Base-by-base conservation (phyloP, 64 coral and sea anemone genomes). In the Cladopsammia gracilis region DNA sequence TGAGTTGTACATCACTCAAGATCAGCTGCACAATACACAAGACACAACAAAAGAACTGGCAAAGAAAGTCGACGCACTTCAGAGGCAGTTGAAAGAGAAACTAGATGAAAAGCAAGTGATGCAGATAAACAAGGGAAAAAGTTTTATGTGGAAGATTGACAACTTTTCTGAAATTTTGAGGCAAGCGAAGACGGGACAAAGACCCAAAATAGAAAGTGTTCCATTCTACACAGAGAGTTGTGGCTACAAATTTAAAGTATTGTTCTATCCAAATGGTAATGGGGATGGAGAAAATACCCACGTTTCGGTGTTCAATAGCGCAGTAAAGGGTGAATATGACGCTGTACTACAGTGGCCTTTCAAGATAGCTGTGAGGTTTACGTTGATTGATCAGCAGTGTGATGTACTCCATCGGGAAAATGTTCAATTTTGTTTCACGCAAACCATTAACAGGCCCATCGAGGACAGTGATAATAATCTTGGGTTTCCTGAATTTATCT, bases 331-430 rank as follows among this genome's bases (percentile, higher is more conserved):
- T 19, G 19, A 81, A 81, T 81, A 81, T 24, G 78, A 81, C 26
- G 78, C 78, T 0, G 57, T 81, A 81, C 57, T 81, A 34, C 0
- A 18, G 11, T 81, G 78, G 78, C 78, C 78, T 25, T 61, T 81
- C 6, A 22, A 56, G 58, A 81, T 54, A 10, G 57, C 6, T 10
- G 57, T 83, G 52, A 43, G 26, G 6, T 73, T 73, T 23, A 73
- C 71, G 4, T 20, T 62, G 9, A 62, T 62, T 62, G 60, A 62
- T 62, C 60, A 62, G 20, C 60, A 62, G 9, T 34, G 34, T 34
- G 2, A 34, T 34, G 34, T 34, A 34, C 34, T 54, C 52, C 11
- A 6, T 54, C 52, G 6, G 52, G 6, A 54, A 54, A 54, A 54
- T 54, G 52, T 54, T 54, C 6, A 54, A 6, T 3, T 54, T 1